A percentile compares a stretch with the other conserved stretches of the same genome.
These are phyloP conservation scores for Coturnix japonica DNA, from an alignment of 2,113 vertebrate species.

Conservation along the genomic window DNA sequence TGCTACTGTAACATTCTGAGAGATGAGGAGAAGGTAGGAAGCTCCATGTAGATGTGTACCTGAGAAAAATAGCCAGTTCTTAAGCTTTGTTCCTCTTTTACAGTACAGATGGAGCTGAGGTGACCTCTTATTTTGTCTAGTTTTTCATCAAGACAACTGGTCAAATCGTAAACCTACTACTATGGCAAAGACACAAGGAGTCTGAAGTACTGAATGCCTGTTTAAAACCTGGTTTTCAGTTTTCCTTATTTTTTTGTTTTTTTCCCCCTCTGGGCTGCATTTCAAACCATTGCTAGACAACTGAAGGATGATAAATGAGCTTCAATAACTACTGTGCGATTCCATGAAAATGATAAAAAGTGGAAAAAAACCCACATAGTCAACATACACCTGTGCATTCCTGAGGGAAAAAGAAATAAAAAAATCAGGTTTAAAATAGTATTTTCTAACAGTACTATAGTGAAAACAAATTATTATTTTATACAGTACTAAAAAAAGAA, in stretches of 20 bases:
- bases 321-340: background rate
- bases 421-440: rapidly evolving
- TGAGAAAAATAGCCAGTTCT: background rate
- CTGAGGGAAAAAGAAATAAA: background rate
- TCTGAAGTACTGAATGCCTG: background rate
- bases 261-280: rapidly evolving
- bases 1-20: background rate
- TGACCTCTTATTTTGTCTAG: background rate
- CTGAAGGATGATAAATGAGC: background rate
- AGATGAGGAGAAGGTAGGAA: background rate
- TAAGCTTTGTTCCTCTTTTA: background rate
- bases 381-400: rapidly evolving
- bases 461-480: background rate
- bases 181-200: background rate
- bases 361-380: background rate
- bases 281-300: background rate
- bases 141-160: background rate
- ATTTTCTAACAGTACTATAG: background rate
- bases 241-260: background rate
- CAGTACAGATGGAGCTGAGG: background rate
- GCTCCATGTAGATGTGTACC: rapidly evolving
- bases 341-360: background rate
- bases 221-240: background rate
- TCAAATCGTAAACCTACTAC: background rate
- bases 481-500: rapidly evolving